A percentile compares a stretch with the other conserved stretches of the same genome.
Conservation (phyloP, 2,888 invertebrate species). For the Desoria tigrina region DNA sequence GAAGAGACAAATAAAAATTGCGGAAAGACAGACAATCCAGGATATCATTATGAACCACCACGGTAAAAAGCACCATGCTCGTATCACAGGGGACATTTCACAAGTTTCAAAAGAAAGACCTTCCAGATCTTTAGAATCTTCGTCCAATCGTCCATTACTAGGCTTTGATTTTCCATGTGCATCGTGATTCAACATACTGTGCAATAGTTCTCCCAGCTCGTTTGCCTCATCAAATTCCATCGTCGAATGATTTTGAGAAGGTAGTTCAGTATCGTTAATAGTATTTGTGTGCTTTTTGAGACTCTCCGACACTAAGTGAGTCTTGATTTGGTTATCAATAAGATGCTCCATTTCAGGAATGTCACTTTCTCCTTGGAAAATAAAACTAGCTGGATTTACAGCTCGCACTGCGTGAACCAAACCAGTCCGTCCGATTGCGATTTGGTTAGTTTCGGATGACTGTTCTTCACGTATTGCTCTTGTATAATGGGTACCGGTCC, state of each 20-base stretch:
- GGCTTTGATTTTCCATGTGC: conserved; percentile 14
- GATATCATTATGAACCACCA: conserved; percentile 40
- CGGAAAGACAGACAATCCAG: conserved; percentile 30
- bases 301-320: no score
- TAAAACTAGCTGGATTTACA: conserved; percentile 27
- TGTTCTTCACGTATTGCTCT: not conserved
- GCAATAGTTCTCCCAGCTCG: not conserved
- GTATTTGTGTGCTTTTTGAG: no score
- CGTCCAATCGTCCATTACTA: not conserved
- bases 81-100: conserved; percentile 21
- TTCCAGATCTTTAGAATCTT: not conserved
- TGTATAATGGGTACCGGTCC: not conserved
- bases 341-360: conserved; percentile 28
- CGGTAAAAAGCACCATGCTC: conserved; percentile 25
- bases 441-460: not conserved
- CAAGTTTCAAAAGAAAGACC: conserved; percentile 27
- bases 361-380: conserved; percentile 27
- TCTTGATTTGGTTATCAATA: conserved; percentile 31
- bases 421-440: conserved; percentile 23
- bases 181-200: no score
- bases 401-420: conserved; percentile 30
- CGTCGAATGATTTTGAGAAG: no score
- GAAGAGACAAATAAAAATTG: conserved; percentile 19
- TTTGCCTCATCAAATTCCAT: not conserved
- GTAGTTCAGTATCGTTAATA: no score